Conservation (phyloP, 2,888 invertebrate species). For the Spilarctia lutea region DNA sequence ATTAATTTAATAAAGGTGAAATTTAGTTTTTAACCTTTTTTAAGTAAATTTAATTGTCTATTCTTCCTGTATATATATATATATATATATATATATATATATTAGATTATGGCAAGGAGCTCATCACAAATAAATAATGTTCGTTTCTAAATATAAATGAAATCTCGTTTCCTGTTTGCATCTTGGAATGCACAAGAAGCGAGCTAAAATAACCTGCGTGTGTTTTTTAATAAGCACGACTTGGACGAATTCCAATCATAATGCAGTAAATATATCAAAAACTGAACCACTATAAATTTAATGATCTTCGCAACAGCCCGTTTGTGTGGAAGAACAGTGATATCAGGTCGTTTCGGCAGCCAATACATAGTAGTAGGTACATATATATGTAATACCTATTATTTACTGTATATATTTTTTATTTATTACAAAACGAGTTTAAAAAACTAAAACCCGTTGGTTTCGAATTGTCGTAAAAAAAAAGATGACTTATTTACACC, state of each 20-base stretch:
- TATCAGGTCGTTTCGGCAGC: background rate
- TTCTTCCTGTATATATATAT: background rate
- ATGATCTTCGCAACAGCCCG: background rate
- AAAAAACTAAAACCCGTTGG: too few species aligned
- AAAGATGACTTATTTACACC: too few species aligned
- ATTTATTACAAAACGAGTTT: too few species aligned
- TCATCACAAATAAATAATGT: slow-evolving; percentile 10
- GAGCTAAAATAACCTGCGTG: slow-evolving; percentile 15
- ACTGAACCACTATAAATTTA: slow-evolving; percentile 35
- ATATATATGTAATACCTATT: too few species aligned
- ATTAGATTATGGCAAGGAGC: background rate
- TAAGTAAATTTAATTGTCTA: background rate
- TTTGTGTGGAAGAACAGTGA: background rate
- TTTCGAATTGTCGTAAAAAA: too few species aligned
- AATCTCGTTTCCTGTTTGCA: slow-evolving; percentile 12
- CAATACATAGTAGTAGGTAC: too few species aligned
- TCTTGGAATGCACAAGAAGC: slow-evolving; percentile 13
- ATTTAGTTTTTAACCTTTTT: background rate
- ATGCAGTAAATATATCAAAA: slow-evolving; percentile 32
- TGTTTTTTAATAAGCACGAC: slow-evolving; percentile 8
- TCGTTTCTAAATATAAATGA: slow-evolving; percentile 15
- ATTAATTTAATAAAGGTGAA: too few species aligned
- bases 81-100: too few species aligned
- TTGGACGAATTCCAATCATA: slow-evolving; percentile 45
- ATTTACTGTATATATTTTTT: too few species aligned